A percentile compares a stretch with the other conserved stretches of the same genome.
Evolutionary conservation across 1,140 invertebrate genomes (phyloP).

Genomic region (Drosophila sturtevanti): DNA sequence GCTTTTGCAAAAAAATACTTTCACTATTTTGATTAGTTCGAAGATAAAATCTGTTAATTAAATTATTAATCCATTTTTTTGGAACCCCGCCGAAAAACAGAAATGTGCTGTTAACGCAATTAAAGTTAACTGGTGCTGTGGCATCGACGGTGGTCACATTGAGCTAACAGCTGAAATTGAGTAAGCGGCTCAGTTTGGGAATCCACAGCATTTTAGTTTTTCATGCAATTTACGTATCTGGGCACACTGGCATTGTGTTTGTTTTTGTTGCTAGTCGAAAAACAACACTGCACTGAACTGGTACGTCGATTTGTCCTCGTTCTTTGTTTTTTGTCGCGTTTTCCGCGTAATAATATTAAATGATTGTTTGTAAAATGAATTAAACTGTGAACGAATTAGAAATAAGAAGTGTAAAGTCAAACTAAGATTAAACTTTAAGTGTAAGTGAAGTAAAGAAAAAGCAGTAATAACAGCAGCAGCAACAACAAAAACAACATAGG

Average conservation of each 20-base stretch:
- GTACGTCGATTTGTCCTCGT: neutral
- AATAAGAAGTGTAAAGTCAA: neutral
- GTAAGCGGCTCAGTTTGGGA: neutral
- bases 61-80: too few species aligned
- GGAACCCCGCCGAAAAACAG: neutral
- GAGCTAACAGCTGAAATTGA: neutral
- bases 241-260: neutral
- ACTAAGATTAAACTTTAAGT: neutral
- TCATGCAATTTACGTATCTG: neutral
- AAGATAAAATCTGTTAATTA: too few species aligned
- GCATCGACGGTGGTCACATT: neutral
- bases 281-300: neutral
- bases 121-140: neutral
- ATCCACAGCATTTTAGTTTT: neutral
- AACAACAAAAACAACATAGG: neutral
- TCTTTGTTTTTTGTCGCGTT: neutral
- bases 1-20: too few species aligned
- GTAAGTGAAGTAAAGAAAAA: neutral
- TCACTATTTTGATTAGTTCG: too few species aligned
- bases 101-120: neutral
- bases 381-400: neutral
- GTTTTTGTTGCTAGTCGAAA: neutral
- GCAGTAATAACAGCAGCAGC: neutral
- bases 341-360: neutral
- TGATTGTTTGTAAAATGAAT: neutral